Evolutionary conservation across 2,797 vertebrate genomes (phyloP).

Genomic region (Cercopithecus neglectus): DNA sequence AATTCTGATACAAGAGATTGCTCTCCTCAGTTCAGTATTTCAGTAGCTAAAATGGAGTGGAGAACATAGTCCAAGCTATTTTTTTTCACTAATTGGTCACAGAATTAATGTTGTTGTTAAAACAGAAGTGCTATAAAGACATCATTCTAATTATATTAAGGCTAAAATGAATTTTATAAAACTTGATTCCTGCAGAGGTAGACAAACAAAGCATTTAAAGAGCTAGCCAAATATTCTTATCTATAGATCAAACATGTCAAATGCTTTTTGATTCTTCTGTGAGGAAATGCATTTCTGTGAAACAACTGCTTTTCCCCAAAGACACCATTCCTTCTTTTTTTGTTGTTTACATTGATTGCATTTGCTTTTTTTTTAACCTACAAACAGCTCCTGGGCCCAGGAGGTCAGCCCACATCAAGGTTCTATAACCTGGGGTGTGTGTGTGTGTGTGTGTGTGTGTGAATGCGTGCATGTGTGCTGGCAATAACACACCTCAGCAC

Average conservation of each 20-base stretch:
- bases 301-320: not conserved
- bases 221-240: not conserved
- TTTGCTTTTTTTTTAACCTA: not conserved
- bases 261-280: not conserved
- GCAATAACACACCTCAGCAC: not conserved
- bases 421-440: not conserved
- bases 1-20: not conserved
- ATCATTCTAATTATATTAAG: not conserved
- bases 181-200: not conserved
- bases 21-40: not conserved
- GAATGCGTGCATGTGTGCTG: not conserved
- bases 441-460: not conserved
- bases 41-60: not conserved
- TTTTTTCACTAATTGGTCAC: not conserved
- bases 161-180: not conserved
- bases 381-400: not conserved
- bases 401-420: not conserved
- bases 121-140: not conserved
- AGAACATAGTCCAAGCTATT: not conserved
- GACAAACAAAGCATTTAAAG: not conserved
- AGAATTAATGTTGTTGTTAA: constrained; percentile 25
- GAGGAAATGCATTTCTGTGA: not conserved
- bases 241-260: not conserved
- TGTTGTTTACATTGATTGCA: not conserved
- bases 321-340: not conserved